phyloP scores from a whole-genome alignment of 35 echinoderm and acorn worm species.

The Hemicentrotus pulcherrimus region DNA sequence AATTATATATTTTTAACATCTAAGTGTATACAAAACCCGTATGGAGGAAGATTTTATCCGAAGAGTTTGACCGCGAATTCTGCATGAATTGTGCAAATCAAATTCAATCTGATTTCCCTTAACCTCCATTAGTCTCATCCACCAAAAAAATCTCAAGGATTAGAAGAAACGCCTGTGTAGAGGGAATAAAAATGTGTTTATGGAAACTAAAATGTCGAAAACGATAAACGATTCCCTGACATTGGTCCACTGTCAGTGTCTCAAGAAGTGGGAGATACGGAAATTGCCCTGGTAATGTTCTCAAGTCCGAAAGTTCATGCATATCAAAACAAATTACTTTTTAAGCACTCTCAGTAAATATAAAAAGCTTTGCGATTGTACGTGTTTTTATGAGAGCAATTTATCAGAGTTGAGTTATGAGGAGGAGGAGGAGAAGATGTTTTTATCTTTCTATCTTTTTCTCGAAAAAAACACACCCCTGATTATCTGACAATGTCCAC shows the following conservation, averaged over 20 bases:
- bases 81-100: background rate
- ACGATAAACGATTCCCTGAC: background rate
- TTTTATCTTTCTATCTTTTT: background rate
- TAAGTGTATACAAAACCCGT: background rate
- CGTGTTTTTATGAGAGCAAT: background rate
- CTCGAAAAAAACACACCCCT: no score
- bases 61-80: background rate
- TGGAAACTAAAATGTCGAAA: slow-evolving; percentile 10
- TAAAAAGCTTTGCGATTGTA: background rate
- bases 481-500: no score
- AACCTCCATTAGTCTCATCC: background rate
- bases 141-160: background rate
- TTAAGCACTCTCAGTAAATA: background rate
- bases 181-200: slow-evolving; percentile 12
- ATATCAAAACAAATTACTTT: background rate
- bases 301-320: background rate
- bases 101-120: background rate
- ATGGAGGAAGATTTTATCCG: background rate
- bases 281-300: background rate
- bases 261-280: background rate
- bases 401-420: background rate
- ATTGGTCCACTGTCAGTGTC: background rate
- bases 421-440: background rate
- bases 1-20: no score
- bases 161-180: background rate